A percentile compares a stretch with the other conserved stretches of the same genome.
Conservation (phyloP, 2,113 vertebrate species). For the Camelus bactrianus region DNA sequence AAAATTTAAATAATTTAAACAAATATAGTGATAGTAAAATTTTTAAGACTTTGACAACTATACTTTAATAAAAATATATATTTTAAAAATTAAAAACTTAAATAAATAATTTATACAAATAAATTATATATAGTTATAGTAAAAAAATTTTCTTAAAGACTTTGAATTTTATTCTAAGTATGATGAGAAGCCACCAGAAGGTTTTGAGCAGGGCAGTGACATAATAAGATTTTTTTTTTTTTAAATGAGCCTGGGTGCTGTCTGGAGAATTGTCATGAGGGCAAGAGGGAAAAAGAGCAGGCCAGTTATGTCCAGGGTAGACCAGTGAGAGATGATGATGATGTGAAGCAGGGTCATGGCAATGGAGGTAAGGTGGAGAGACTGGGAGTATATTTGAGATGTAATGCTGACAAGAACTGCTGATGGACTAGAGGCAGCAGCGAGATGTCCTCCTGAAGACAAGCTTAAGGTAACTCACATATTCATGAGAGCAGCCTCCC, state of each 20-base stretch:
- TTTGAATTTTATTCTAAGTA: constrained; percentile 4
- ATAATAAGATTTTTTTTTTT: not conserved
- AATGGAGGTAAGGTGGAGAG: not conserved
- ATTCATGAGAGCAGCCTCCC: not conserved
- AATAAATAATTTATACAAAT: too few species aligned
- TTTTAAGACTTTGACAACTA: too few species aligned
- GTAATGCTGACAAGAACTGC: not conserved
- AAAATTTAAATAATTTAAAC: too few species aligned
- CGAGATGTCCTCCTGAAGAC: not conserved
- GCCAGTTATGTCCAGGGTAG: not conserved
- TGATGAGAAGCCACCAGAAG: not conserved
- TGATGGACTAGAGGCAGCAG: not conserved
- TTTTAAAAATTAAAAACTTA: too few species aligned
- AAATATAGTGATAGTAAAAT: too few species aligned
- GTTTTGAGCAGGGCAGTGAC: not conserved
- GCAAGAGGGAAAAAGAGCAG: not conserved
- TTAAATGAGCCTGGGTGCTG: not conserved
- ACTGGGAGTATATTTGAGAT: not conserved
- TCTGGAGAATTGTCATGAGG: not conserved
- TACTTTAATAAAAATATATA: too few species aligned
- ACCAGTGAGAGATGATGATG: not conserved
- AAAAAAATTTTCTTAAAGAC: not conserved
- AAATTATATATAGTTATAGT: too few species aligned
- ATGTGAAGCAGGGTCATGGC: not conserved
- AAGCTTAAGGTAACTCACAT: not conserved